Evolutionary conservation across 2,888 invertebrate genomes (phyloP).

Genomic region (Hirtodrosophila confusa): DNA sequence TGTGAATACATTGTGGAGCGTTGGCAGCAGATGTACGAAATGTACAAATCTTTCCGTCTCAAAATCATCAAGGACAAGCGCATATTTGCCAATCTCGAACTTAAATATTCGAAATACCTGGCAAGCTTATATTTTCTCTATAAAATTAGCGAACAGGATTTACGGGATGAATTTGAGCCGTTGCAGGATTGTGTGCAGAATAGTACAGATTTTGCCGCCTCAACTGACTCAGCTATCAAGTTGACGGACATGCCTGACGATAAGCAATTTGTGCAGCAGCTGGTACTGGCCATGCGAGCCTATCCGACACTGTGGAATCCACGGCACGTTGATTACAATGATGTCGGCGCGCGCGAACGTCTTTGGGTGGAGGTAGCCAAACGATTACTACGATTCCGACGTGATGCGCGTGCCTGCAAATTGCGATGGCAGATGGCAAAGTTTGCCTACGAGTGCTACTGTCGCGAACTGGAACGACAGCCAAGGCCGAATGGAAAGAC

Average conservation of each 20-base stretch:
- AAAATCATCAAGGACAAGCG: slow-evolving; percentile 77
- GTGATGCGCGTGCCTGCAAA: slow-evolving; percentile 74
- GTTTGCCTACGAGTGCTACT: slow-evolving; percentile 76
- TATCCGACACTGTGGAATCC: slow-evolving; percentile 79
- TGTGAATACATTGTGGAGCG: slow-evolving; percentile 78
- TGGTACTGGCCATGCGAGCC: slow-evolving; percentile 67
- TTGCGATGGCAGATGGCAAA: slow-evolving; percentile 81
- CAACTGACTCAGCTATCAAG: slow-evolving; percentile 37
- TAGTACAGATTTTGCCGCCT: background rate
- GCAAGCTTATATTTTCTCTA: slow-evolving; percentile 80
- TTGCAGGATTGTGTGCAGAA: slow-evolving; percentile 67
- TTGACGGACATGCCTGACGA: slow-evolving; percentile 80
- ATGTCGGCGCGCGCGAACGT: slow-evolving; percentile 71
- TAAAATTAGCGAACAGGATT: slow-evolving; percentile 80
- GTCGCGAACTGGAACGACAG: slow-evolving; percentile 69
- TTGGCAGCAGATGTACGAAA: slow-evolving; percentile 81
- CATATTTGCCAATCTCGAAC: slow-evolving; percentile 72
- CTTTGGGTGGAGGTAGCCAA: slow-evolving; percentile 76
- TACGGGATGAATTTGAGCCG: slow-evolving; percentile 74
- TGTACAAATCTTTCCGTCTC: slow-evolving; percentile 81
- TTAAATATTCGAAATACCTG: slow-evolving; percentile 81
- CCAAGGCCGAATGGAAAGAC: slow-evolving; percentile 61
- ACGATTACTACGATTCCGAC: slow-evolving; percentile 70
- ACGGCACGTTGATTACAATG: slow-evolving; percentile 65
- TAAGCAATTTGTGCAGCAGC: slow-evolving; percentile 72